These are phyloP conservation scores for Chromobotia macracanthus DNA, from an alignment of 2,797 vertebrate genomes.

Conservation along the genomic window DNA sequence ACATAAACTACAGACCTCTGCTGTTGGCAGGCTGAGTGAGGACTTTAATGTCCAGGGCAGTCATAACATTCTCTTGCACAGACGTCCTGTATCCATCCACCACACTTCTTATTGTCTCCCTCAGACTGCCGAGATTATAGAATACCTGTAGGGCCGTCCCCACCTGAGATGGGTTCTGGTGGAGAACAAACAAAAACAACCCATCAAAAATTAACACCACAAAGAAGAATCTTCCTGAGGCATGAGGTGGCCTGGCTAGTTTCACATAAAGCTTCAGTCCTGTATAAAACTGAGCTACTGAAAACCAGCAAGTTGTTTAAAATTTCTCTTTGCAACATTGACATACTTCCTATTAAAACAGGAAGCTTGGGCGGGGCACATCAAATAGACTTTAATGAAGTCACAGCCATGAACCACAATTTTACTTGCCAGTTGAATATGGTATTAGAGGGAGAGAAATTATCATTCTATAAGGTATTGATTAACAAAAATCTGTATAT, in stretches of 20 bases:
- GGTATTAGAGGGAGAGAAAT: too few species aligned
- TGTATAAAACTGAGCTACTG: neutral
- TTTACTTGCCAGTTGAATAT: too few species aligned
- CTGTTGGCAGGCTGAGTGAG: conserved; percentile 84
- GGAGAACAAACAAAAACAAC: conserved; percentile 5
- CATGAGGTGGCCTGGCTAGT: neutral
- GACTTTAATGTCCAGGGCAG: conserved; percentile 89
- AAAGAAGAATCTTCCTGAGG: neutral
- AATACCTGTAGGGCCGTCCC: conserved; percentile 97
- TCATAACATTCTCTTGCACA: conserved; percentile 86
- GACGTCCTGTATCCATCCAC: conserved; percentile 85
- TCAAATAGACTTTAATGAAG: too few species aligned
- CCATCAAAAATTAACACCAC: neutral
- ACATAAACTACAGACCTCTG: conserved; percentile 74
- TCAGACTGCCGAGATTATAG: conserved; percentile 90
- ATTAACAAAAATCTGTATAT: too few species aligned
- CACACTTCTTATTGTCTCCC: conserved; percentile 84
- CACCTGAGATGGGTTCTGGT: conserved; percentile 94
- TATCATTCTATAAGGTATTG: too few species aligned
- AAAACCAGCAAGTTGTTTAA: neutral
- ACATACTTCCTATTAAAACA: neutral
- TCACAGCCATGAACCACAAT: too few species aligned
- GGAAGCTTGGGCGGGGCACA: neutral
- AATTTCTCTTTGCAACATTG: neutral
- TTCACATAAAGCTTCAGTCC: neutral